Percentiles rank a stretch among this genome's conserved stretches.
phyloP scores from a whole-genome alignment of 2,113 vertebrate species.

The Alethe diademata region DNA sequence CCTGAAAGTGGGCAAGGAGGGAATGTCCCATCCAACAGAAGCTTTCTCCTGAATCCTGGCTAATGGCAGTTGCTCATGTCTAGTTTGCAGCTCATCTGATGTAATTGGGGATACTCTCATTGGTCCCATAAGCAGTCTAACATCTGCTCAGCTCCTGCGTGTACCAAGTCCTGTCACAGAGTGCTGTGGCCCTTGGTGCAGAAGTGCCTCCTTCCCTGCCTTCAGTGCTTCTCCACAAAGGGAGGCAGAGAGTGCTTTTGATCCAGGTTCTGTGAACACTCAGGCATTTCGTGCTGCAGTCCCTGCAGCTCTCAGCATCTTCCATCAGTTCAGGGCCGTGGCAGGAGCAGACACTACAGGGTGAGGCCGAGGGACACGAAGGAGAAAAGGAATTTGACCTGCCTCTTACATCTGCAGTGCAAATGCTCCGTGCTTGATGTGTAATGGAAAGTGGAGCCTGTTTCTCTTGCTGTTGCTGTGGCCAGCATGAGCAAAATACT shows the following conservation, averaged over 20 bases:
- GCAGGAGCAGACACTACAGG: not conserved
- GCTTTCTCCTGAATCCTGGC: not conserved
- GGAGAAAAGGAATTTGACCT: not conserved
- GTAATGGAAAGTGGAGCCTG: not conserved
- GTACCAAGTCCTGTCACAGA: not conserved
- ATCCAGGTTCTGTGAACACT: not conserved
- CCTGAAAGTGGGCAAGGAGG: not conserved
- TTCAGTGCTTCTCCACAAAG: not conserved
- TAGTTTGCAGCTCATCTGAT: not conserved
- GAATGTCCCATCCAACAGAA: not conserved
- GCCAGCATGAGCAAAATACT: not conserved
- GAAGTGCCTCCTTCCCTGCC: not conserved
- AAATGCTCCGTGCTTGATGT: not conserved
- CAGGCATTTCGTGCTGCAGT: not conserved
- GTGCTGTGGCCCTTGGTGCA: not conserved
- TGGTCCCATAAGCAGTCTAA: not conserved
- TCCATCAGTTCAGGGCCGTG: accelerated
- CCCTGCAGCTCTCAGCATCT: not conserved
- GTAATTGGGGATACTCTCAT: not conserved
- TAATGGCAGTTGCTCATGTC: not conserved
- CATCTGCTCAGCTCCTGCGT: not conserved
- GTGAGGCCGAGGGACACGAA: accelerated
- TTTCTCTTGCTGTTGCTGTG: not conserved
- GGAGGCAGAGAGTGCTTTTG: not conserved
- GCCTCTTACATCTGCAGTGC: not conserved